Evolutionary conservation across 1,140 invertebrate species (phyloP).

Genomic region (Streblospio benedicti): DNA sequence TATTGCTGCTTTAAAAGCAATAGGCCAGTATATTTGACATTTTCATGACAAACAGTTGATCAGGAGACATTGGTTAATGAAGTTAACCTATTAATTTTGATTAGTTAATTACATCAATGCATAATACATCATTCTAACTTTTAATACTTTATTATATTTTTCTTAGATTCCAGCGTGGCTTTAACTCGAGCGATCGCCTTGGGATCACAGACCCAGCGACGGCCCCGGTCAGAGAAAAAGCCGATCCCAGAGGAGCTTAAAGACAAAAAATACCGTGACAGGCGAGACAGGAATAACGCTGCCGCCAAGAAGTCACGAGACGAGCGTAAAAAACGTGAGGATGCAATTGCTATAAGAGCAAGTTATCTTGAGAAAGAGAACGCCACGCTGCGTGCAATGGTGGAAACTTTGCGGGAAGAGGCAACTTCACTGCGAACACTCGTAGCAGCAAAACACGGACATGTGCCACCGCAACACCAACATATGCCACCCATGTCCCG

Average conservation of each 20-base stretch:
- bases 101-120: too few relatives aligned
- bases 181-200: slow-evolving; percentile 39
- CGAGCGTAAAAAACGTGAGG: slow-evolving; percentile 72
- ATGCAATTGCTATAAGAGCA: slow-evolving; percentile 68
- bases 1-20: too few relatives aligned
- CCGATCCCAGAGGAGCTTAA: slow-evolving; percentile 77
- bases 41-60: too few relatives aligned
- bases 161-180: slow-evolving; percentile 43
- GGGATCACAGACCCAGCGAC: slow-evolving; percentile 31
- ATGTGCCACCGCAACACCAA: too few relatives aligned
- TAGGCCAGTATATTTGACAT: too few relatives aligned
- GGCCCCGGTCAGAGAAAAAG: slow-evolving; percentile 71
- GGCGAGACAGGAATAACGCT: slow-evolving; percentile 75
- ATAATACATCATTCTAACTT: too few relatives aligned
- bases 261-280: slow-evolving; percentile 80
- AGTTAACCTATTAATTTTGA: too few relatives aligned
- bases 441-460: slow-evolving; percentile 12
- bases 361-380: slow-evolving; percentile 77
- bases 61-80: too few relatives aligned
- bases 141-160: too few relatives aligned
- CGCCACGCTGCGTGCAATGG: slow-evolving; percentile 68
- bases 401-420: slow-evolving; percentile 71
- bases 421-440: slow-evolving; percentile 35
- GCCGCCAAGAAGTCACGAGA: slow-evolving; percentile 85
- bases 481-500: too few relatives aligned